Percentiles rank a stretch among this genome's conserved stretches.
These are phyloP conservation scores for Netelia inedita DNA, from an alignment of 2,888 invertebrate species.

Conservation along the genomic window DNA sequence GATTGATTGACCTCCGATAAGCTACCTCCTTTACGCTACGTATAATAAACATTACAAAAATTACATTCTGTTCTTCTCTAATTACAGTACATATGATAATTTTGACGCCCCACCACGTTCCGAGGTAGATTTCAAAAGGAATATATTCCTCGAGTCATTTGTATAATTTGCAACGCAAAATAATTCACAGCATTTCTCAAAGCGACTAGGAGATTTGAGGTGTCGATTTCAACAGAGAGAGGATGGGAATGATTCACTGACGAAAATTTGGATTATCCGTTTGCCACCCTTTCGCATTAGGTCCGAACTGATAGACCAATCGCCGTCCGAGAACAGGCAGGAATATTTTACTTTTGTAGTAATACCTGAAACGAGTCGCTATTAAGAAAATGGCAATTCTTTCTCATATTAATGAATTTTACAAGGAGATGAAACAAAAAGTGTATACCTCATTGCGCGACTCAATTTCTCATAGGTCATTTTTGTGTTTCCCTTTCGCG, in stretches of 20 bases:
- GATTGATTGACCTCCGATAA: conserved; percentile 55
- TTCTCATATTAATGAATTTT: conserved; percentile 10
- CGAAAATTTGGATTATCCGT: conserved; percentile 88
- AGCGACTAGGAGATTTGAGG: conserved; percentile 41
- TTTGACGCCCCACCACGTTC: neutral
- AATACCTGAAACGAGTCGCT: conserved; percentile 87
- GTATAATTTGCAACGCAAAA: conserved; percentile 27
- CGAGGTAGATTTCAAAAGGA: conserved; percentile 16
- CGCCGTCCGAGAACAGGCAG: conserved; percentile 91
- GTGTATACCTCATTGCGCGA: conserved; percentile 91
- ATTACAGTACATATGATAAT: neutral
- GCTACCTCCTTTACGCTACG: conserved; percentile 62
- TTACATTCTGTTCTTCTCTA: conserved; percentile 13
- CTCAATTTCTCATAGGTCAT: conserved; percentile 98
- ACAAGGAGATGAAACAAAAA: conserved; percentile 39
- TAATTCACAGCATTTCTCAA: conserved; percentile 15
- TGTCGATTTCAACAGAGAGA: neutral
- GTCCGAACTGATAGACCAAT: conserved; percentile 93
- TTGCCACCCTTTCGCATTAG: conserved; percentile 92
- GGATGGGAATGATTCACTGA: conserved; percentile 30
- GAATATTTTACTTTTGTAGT: conserved; percentile 92
- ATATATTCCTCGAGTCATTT: conserved; percentile 47
- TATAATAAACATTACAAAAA: conserved; percentile 54
- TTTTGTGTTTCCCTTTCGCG: conserved; percentile 93
- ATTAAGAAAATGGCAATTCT: conserved; percentile 30